These are phyloP conservation scores for Aulostomus chinensis DNA, from an alignment of 2,797 vertebrate species.

Conservation along the genomic window DNA sequence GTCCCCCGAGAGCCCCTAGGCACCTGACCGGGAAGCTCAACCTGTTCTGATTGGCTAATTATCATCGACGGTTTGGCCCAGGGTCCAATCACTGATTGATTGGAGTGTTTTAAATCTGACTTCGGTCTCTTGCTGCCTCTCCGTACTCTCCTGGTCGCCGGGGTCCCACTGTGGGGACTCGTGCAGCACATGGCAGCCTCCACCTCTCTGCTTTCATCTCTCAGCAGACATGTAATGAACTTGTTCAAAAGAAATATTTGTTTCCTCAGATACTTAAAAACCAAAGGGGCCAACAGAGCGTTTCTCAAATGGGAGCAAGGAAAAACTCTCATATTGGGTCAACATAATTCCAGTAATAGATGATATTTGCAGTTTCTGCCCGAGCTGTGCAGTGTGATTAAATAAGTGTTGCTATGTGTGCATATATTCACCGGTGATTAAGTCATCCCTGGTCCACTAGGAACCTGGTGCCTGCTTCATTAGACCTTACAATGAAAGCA, in stretches of 20 bases:
- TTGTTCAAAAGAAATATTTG: conserved; percentile 55
- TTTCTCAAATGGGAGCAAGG: conserved; percentile 59
- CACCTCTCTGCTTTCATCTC: conserved; percentile 40
- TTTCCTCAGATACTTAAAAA: conserved; percentile 72
- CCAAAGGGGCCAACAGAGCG: conserved; percentile 55
- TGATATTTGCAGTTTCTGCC: conserved; percentile 69
- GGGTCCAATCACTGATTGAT: conserved; percentile 82
- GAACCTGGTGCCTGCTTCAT: conserved; percentile 57
- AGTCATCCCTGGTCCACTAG: conserved; percentile 58
- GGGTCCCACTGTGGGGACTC: conserved; percentile 47
- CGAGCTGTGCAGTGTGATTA: conserved; percentile 58
- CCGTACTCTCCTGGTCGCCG: conserved; percentile 26
- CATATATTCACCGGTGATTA: conserved; percentile 76
- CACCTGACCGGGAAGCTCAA: conserved; percentile 66
- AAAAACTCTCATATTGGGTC: conserved; percentile 57
- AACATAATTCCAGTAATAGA: conserved; percentile 73
- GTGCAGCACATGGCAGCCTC: conserved; percentile 32
- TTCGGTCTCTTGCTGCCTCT: conserved; percentile 50
- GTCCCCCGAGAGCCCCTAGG: conserved; percentile 70
- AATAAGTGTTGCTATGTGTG: conserved; percentile 63
- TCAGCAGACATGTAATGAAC: conserved; percentile 67
- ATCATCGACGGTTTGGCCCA: conserved; percentile 78
- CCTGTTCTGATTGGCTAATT: conserved; percentile 80
- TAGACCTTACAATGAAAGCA: conserved; percentile 64
- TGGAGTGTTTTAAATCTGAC: conserved; percentile 71